Base-by-base conservation (phyloP, 2,888 invertebrate species). In the Drosophila robusta region DNA sequence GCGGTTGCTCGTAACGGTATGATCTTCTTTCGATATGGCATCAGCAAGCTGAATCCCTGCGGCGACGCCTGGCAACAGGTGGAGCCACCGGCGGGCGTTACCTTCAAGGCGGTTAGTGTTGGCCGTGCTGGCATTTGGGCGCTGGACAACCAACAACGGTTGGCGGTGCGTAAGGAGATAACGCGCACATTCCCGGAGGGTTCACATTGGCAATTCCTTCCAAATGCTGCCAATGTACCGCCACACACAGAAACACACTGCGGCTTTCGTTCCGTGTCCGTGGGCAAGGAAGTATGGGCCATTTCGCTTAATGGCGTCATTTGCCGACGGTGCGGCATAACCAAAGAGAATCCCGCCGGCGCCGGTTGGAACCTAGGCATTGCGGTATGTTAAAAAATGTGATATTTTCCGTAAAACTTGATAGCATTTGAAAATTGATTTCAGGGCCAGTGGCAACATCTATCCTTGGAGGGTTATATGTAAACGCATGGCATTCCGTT, bases 1-100 rank as follows among this genome's bases (percentile, higher is more conserved):
- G 96, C 96, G 0, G 95, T 97, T 14, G 97, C 97, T 0, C 95
- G 95, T 85, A 97, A 96, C 93, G 98, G 98, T 38, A 90, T 96
- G 76, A 95, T 96, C 3, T 97, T 96, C 91, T 96, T 95, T 93
- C 94, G 98, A 78, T 94, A 95, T 84, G 97, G 96, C 14, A 95
- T 97, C 42, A 95, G 94, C 7, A 91, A 93, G 73, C 94, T 95
- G 29, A 95, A 95, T 90, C 95, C 95, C 1, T 93, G 94, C 58
- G 90, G 90, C 36, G 93, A 93, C 11, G 94, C 94, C 61, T 98
- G 98, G 98, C 95, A 96, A 87, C 94, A 95, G 69, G 95, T 98
- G 60, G 97, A 97, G 90, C 93, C 95, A 5, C 94, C 95, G 0
- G 94, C 95, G 0, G 93, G 93, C 36, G 93, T 94, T 11, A 94